A percentile compares a stretch with the other conserved stretches of the same genome.
phyloP scores from a whole-genome alignment of 1,140 invertebrate genomes.

The Stenopsyche tienmushanensis region DNA sequence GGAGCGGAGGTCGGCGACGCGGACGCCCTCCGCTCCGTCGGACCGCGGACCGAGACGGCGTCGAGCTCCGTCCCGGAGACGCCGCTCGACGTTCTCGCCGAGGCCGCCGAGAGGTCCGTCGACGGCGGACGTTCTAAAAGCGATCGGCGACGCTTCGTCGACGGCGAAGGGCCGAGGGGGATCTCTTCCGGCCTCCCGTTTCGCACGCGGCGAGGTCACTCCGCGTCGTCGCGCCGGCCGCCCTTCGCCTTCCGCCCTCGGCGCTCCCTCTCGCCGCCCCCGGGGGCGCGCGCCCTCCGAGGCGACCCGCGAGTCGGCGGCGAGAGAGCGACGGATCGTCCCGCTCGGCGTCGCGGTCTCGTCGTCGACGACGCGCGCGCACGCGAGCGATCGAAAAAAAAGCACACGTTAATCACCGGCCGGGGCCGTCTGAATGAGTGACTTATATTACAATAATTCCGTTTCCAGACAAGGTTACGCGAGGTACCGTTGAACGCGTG shows the following conservation, averaged over 20 bases:
- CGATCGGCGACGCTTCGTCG: background rate
- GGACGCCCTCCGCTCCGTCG: background rate
- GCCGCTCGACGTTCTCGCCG: background rate
- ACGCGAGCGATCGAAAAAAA: too few species aligned
- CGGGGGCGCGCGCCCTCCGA: conserved; percentile 18
- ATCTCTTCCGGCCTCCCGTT: background rate
- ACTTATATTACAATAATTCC: conserved; percentile 30
- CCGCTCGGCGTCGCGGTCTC: background rate
- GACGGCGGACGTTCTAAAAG: background rate
- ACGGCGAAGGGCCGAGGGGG: background rate
- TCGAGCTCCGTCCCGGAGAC: background rate
- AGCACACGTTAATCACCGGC: conserved; percentile 12
- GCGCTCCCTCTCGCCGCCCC: conserved; percentile 10
- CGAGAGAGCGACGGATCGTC: too few species aligned
- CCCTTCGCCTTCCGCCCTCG: conserved; percentile 25
- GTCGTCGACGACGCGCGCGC: background rate
- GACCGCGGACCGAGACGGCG: background rate
- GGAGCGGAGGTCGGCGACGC: background rate
- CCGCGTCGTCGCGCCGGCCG: background rate
- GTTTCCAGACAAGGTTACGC: conserved; percentile 30
- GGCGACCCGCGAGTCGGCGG: background rate
- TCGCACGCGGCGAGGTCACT: too few species aligned
- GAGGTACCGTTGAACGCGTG: conserved; percentile 26
- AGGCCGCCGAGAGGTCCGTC: background rate
- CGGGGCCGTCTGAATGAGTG: conserved; percentile 10